A percentile compares a stretch with the other conserved stretches of the same genome.
Evolutionary conservation across 1,140 invertebrate genomes (phyloP).

Genomic region (Sitobion miscanthi): DNA sequence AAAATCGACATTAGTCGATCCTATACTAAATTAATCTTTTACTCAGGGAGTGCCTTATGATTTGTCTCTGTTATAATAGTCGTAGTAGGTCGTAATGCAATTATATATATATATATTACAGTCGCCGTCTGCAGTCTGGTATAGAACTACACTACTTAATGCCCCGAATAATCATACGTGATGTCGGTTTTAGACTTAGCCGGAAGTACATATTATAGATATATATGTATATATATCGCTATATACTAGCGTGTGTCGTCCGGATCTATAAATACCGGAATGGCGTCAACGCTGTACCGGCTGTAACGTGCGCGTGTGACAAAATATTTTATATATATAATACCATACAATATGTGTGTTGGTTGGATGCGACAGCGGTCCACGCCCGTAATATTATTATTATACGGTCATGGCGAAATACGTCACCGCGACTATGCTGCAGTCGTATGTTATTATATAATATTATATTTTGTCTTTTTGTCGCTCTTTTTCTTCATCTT

Average conservation of each 20-base stretch:
- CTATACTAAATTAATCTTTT: not conserved
- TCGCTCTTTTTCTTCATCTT: not conserved
- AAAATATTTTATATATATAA: not conserved
- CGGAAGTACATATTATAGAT: conserved; percentile 16
- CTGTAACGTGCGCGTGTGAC: not conserved
- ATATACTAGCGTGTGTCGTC: not conserved
- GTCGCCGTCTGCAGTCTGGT: not conserved
- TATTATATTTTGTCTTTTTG: not conserved
- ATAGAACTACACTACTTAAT: not conserved
- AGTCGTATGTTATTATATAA: not conserved
- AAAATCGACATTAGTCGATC: not conserved
- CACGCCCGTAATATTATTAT: not conserved
- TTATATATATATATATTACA: not conserved
- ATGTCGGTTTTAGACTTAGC: not conserved
- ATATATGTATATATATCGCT: not conserved
- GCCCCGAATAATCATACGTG: not conserved
- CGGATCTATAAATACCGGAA: conserved; percentile 46
- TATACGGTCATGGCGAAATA: conserved; percentile 9
- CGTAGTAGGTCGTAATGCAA: not conserved
- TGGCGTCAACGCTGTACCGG: conserved; percentile 18
- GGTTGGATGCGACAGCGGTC: not conserved
- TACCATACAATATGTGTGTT: conserved; percentile 7
- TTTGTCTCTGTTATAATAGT: not conserved
- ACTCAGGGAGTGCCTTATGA: not conserved
- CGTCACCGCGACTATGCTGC: not conserved